Conservation (phyloP, 2,888 invertebrate species). For the Erpobdella octoculata region DNA sequence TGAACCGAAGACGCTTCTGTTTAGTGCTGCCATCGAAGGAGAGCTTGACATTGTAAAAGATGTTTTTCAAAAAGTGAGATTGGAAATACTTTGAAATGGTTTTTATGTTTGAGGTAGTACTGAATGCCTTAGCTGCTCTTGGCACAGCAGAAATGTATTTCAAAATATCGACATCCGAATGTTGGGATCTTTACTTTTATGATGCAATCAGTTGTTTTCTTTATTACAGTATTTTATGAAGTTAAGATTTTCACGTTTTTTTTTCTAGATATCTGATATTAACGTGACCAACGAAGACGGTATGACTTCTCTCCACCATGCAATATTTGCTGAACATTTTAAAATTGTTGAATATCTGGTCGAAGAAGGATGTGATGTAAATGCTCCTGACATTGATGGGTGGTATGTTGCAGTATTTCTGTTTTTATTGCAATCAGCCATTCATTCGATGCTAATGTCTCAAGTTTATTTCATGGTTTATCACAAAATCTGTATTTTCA, state of each 20-base stretch:
- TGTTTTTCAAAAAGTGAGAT: constrained; percentile 66
- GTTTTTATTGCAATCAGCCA: neutral
- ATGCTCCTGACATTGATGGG: constrained; percentile 95
- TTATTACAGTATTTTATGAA: constrained; percentile 4
- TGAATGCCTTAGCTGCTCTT: neutral
- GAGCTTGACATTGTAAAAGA: constrained; percentile 91
- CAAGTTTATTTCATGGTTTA: too few relatives aligned
- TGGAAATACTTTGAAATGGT: neutral
- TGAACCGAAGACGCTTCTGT: constrained; percentile 85
- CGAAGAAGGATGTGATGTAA: constrained; percentile 95
- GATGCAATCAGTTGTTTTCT: neutral
- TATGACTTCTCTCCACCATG: constrained; percentile 96
- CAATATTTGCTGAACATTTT: constrained; percentile 96
- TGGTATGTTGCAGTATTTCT: constrained; percentile 60
- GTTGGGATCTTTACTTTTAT: neutral
- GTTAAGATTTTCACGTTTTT: neutral
- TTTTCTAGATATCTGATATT: constrained; percentile 74
- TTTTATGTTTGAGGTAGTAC: neutral
- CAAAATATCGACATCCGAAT: neutral
- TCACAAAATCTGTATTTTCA: too few relatives aligned
- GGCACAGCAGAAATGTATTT: neutral
- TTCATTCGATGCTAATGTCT: too few relatives aligned
- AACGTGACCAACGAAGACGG: constrained; percentile 98
- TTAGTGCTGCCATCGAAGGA: constrained; percentile 95
- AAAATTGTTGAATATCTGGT: constrained; percentile 96